phyloP scores from a whole-genome alignment of 2,888 invertebrate genomes.

The Geotrupes spiniger region DNA sequence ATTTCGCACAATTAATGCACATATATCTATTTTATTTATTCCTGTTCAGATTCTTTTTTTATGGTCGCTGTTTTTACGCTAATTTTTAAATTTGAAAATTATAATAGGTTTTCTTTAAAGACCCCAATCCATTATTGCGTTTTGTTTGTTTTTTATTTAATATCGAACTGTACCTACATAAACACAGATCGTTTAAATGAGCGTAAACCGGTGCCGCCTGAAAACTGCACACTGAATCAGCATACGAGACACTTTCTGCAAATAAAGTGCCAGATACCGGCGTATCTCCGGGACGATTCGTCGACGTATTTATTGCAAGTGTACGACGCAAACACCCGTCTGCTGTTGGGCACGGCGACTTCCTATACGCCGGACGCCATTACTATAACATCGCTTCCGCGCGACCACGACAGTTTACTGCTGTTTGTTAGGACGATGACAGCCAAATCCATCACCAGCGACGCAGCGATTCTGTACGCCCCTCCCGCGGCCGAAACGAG shows the following conservation, averaged over 20 bases:
- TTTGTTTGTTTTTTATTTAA: no score
- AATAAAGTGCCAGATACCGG: slow-evolving; percentile 52
- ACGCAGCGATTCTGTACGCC: slow-evolving; percentile 53
- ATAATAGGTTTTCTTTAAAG: no score
- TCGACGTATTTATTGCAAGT: slow-evolving; percentile 55
- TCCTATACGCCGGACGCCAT: slow-evolving; percentile 52
- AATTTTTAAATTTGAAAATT: no score
- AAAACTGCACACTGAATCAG: slow-evolving; percentile 54
- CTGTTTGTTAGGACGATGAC: slow-evolving; percentile 55
- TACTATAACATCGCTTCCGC: slow-evolving; percentile 51
- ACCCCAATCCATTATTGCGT: no score
- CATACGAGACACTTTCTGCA: slow-evolving; percentile 51
- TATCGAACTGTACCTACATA: no score
- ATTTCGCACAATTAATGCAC: no score
- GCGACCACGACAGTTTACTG: slow-evolving; percentile 47
- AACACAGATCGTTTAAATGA: slow-evolving; percentile 6
- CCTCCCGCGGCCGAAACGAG: slow-evolving; percentile 31
- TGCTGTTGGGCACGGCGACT: slow-evolving; percentile 53
- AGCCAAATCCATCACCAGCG: slow-evolving; percentile 52
- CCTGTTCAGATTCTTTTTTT: no score
- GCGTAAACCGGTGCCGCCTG: slow-evolving; percentile 50
- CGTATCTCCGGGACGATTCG: slow-evolving; percentile 34
- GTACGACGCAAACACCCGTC: slow-evolving; percentile 53
- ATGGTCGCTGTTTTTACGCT: no score
- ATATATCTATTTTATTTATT: no score